Base-by-base conservation (phyloP, 2,113 vertebrate genomes). In the Equus quagga region DNA sequence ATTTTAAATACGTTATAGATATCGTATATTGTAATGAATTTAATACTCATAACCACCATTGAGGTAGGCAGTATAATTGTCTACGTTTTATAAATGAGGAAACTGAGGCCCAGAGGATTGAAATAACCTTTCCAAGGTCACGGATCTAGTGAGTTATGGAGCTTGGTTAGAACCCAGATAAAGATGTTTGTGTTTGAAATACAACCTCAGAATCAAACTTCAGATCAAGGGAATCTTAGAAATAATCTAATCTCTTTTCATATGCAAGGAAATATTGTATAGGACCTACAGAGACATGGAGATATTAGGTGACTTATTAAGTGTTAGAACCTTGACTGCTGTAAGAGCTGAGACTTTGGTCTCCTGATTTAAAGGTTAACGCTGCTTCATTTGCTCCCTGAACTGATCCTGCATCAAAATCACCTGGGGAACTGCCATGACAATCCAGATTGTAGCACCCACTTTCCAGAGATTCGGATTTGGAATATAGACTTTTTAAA, bases 1-100 rank as follows among this genome's bases (percentile, higher is more conserved):
- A 41, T 73, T 98, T 96, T 92, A 78, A 94, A 90, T 90, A 9
- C 23, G 67, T 95, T 72, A 19, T 0, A 65, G 46, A 41, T 8
- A 58, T 10, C 19, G 28, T 36, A 56, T 65, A 69, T 85, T 67
- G 96, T 73, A 80, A 84, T 80, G 23, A 73, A 79, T 72, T 79
- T 92, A 75, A 12, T 91, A 81, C 2, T 73, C 15, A 89, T 91
- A 72, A 46, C 6, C 10, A 44, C 28, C 18, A 58, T 36, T 46
- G 51, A 87, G 24, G 15, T 26, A 46, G 10, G 21, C 69, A n/a
- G 6, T 85, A 41, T 87, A 87, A 75, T 75, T 26, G 28, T 19
- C 58, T 56, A 1, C 15, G 15, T 91, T 93, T 91, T 36, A 44
- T 21, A 80, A 33, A 76, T 36, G 58, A 89, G 33, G 44, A 81